Evolutionary conservation across 2,113 vertebrate species (phyloP).

Genomic region (Notarius lentiginosus): DNA sequence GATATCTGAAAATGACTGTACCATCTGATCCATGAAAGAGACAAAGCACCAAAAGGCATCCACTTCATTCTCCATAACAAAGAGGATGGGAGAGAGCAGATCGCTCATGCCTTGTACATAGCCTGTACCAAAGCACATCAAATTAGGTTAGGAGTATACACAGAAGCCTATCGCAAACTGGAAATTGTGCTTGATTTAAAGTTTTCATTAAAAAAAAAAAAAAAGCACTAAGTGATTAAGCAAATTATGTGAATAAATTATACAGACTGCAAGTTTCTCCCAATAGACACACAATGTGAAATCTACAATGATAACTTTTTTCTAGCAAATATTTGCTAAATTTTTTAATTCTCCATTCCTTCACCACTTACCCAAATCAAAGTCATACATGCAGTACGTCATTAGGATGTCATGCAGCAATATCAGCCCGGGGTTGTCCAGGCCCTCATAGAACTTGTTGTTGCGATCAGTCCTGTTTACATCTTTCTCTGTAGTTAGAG

Average conservation of each 20-base stretch:
- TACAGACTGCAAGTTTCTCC: not conserved
- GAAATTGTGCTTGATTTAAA: no score
- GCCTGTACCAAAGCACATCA: constrained; percentile 68
- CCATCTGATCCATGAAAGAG: constrained; percentile 95
- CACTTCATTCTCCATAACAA: constrained; percentile 95
- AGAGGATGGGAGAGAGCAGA: constrained; percentile 91
- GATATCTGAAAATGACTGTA: constrained; percentile 63
- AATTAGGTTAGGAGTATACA: constrained; percentile 19
- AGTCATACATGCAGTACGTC: constrained; percentile 99
- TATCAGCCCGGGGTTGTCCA: constrained; percentile 90
- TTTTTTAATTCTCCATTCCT: not conserved
- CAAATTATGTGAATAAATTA: not conserved
- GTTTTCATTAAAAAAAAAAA: not conserved
- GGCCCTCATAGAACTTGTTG: constrained; percentile 93
- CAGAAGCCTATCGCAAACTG: not conserved
- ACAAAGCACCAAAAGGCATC: constrained; percentile 98
- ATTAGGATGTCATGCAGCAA: constrained; percentile 97
- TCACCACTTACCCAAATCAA: constrained; percentile 88
- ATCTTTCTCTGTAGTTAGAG: constrained; percentile 84
- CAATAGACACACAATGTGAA: not conserved
- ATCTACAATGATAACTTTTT: not conserved
- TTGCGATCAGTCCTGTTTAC: constrained; percentile 95
- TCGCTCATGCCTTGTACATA: constrained; percentile 99
- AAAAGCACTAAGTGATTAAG: constrained; percentile 7
- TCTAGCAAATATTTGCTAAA: not conserved